Percentiles rank a stretch among this genome's conserved stretches.
Conservation (phyloP, 2,113 vertebrate species). For the Polypterus bichir region DNA sequence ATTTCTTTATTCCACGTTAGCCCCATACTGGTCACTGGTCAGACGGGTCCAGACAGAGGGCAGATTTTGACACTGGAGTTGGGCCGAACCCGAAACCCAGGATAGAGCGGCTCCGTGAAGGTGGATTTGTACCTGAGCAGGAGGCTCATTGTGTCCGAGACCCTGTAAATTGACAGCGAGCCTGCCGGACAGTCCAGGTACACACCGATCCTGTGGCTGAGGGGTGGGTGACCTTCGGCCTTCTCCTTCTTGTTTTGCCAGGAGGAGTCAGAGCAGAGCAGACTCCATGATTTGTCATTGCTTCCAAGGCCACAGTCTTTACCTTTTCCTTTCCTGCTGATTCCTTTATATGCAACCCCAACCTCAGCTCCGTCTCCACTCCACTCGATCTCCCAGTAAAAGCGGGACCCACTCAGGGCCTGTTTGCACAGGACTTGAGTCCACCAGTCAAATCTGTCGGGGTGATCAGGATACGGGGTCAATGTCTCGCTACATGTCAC, state of each 20-base stretch:
- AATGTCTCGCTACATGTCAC: neutral
- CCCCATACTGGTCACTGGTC: too few species aligned
- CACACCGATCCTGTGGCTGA: neutral
- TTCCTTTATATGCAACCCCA: neutral
- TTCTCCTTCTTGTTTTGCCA: too few species aligned
- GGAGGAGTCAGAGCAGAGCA: neutral
- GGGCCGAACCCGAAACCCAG: neutral
- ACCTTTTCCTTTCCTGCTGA: neutral
- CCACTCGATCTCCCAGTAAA: neutral
- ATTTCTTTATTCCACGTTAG: too few species aligned
- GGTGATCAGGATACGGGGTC: neutral
- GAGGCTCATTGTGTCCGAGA: slow-evolving; percentile 1
- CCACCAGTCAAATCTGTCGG: neutral
- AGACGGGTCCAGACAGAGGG: too few species aligned
- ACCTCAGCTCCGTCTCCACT: neutral
- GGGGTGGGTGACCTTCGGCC: too few species aligned
- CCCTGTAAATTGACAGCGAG: slow-evolving; percentile 2
- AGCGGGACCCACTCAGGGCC: neutral
- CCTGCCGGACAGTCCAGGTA: slow-evolving; percentile 5
- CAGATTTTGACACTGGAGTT: neutral
- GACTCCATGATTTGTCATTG: neutral
- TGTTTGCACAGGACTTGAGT: neutral
- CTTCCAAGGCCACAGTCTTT: neutral
- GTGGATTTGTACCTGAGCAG: slow-evolving; percentile 2
- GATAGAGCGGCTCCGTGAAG: slow-evolving; percentile 6